A percentile compares a stretch with the other conserved stretches of the same genome.
These are phyloP conservation scores for Colistium nudipinnis DNA, from an alignment of 2,113 vertebrate genomes.

Conservation along the genomic window DNA sequence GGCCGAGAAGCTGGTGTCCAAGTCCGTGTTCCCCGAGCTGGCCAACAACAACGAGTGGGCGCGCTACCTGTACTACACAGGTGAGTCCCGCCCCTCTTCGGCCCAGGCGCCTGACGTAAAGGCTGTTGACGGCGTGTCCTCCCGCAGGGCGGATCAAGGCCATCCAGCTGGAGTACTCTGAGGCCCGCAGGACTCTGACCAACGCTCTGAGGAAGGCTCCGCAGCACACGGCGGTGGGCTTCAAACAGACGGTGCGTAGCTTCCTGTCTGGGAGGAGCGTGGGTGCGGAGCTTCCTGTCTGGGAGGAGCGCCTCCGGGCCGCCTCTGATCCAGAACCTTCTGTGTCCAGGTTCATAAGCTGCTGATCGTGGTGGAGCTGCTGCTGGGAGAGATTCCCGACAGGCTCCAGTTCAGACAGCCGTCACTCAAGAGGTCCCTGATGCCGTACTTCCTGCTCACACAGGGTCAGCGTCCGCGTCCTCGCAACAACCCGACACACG, in stretches of 20 bases:
- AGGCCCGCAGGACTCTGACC: constrained; percentile 94
- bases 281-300: too few species aligned
- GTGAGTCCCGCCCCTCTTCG: constrained; percentile 61
- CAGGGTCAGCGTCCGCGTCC: constrained; percentile 85
- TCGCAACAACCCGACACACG: too few species aligned
- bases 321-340: not conserved
- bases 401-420: constrained; percentile 97
- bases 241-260: constrained; percentile 93
- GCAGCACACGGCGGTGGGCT: constrained; percentile 96
- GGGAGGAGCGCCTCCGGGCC: too few species aligned
- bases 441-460: constrained; percentile 98
- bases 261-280: not conserved
- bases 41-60: constrained; percentile 99
- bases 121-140: not conserved
- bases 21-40: constrained; percentile 95
- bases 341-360: constrained; percentile 92
- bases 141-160: constrained; percentile 93
- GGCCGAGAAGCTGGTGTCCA: constrained; percentile 97
- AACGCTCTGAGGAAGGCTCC: constrained; percentile 96
- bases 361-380: constrained; percentile 94
- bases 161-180: constrained; percentile 96
- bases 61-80: constrained; percentile 97
- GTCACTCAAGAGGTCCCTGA: constrained; percentile 94
- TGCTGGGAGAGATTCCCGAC: constrained; percentile 97
- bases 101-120: too few species aligned